Conservation (phyloP, 1,140 invertebrate genomes). For the Patella vulgata region DNA sequence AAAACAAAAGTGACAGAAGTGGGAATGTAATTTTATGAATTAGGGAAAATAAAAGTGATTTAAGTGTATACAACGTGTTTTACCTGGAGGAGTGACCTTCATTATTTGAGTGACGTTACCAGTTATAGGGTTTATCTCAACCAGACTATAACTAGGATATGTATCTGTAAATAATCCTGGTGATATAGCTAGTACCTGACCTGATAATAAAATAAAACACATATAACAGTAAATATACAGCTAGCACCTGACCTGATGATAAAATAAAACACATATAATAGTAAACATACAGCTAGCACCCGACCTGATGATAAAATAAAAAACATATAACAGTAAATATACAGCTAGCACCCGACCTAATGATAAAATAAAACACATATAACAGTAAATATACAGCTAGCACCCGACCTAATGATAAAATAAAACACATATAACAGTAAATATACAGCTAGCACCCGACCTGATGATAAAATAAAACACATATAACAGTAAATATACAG, state of each 20-base stretch:
- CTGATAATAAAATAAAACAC: background rate
- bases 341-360: background rate
- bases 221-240: slow-evolving; percentile 6
- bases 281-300: slow-evolving; percentile 3
- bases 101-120: slow-evolving; percentile 2
- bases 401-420: slow-evolving; percentile 3
- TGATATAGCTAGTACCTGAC: slow-evolving; percentile 3
- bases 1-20: no score
- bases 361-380: background rate
- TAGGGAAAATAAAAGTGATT: no score
- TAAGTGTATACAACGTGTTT: no score
- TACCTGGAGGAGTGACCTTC: slow-evolving; percentile 3
- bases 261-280: background rate
- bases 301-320: background rate
- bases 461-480: background rate
- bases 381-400: slow-evolving; percentile 5
- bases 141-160: slow-evolving; percentile 10
- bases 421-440: background rate
- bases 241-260: slow-evolving; percentile 1
- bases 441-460: background rate
- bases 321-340: slow-evolving; percentile 4
- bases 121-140: slow-evolving; percentile 11
- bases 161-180: slow-evolving; percentile 1
- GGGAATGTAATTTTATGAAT: no score
- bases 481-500: background rate